Base-by-base conservation (phyloP, 2,113 vertebrate genomes). In the Leptobrachium ailaonicum region DNA sequence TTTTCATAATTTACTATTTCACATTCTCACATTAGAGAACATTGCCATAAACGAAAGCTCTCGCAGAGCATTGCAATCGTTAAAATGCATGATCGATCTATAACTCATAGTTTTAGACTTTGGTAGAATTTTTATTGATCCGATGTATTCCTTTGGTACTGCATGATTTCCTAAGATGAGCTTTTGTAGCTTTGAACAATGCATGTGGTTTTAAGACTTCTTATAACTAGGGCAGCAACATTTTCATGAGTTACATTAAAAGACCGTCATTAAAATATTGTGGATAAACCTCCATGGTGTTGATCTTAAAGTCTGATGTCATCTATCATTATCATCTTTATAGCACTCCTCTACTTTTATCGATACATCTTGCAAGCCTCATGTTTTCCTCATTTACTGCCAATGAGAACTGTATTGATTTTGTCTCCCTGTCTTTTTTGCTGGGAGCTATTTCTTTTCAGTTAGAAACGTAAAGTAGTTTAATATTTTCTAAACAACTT, bases 81-180 rank as follows among this genome's bases (percentile, higher is more conserved):
- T 66, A 66, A 73, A 63, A 50, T 73, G 63, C 53, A 68, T 73
- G 62, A 80, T 73, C 47, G 73, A 45, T 41, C 78, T 40, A 67
- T 73, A 80, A 80, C 73, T 80, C 70, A 56, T 58, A 63, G 71
- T n/a, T 63, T 54, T 68, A 73, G 41, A 73, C 10, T 58, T 73
- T 43, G 47, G 58, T 32, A 64, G 47, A 56, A 47, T 40, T 80
- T 50, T 54, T 79, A 80, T 80, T 68, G 78, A 80, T 80, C 72
- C 41, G 9, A 32, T 40, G 43, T 43, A 58, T 70, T 73, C 78
- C 78, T 80, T 80, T 73, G 63, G 67, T 80, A 73, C 78, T 67
- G 47, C 8, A 32, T 32, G 20, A 32, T 32, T 32, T 32, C 20
- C 20, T 32, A 32, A 32, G 20, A 32, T 32, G 77, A 73, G 47